phyloP scores from a whole-genome alignment of 2,113 vertebrate species.

The Arvicanthis niloticus region DNA sequence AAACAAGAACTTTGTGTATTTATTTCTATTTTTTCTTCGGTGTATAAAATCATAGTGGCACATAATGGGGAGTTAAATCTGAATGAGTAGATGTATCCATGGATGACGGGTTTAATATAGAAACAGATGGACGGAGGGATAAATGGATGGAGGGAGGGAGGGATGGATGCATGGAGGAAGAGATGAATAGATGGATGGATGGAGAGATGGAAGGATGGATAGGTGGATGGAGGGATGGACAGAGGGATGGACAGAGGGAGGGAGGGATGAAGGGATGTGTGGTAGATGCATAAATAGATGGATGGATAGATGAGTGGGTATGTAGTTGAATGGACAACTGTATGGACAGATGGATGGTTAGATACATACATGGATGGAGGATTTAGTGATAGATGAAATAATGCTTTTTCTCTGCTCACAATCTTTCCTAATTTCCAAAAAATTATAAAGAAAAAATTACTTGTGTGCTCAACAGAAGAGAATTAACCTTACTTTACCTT shows the following conservation, averaged over 20 bases:
- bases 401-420: background rate
- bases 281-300: background rate
- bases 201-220: background rate
- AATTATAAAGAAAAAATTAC: background rate
- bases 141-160: background rate
- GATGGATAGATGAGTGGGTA: background rate
- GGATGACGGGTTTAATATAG: background rate
- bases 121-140: background rate
- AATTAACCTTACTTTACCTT: background rate
- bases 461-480: background rate
- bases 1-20: background rate
- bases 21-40: slow-evolving; percentile 24
- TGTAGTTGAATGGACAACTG: background rate
- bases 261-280: background rate
- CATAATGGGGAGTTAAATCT: background rate
- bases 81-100: background rate
- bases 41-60: background rate
- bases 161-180: background rate
- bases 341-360: background rate
- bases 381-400: background rate
- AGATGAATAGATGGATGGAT: background rate
- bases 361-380: background rate
- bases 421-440: slow-evolving; percentile 1
- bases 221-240: background rate
- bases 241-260: background rate